Percentiles rank a stretch among this genome's conserved stretches.
phyloP scores from a whole-genome alignment of 2,797 vertebrate genomes.

The Onychomys leucogaster region DNA sequence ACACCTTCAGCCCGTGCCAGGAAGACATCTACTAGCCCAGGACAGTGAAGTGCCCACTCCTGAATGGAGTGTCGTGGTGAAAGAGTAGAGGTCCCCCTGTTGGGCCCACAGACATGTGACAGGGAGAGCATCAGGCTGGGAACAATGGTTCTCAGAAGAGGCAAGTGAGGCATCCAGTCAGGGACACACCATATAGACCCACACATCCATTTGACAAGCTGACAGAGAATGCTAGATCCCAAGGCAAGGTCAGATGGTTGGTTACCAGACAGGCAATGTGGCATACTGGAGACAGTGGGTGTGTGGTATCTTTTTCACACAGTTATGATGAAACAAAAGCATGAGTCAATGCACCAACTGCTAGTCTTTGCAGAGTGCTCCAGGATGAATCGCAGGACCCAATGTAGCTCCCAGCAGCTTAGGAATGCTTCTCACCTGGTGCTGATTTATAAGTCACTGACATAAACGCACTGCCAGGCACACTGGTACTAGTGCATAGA shows the following conservation, averaged over 20 bases:
- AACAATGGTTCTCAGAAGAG: neutral
- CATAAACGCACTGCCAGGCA: fast-evolving
- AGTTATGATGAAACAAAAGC: neutral
- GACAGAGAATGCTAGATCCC: neutral
- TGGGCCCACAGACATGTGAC: neutral
- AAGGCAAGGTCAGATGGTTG: neutral
- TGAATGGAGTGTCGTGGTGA: fast-evolving
- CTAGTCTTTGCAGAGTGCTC: no score
- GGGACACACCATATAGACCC: neutral
- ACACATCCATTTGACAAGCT: fast-evolving
- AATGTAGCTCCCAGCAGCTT: fast-evolving
- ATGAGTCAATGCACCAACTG: fast-evolving
- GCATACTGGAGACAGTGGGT: fast-evolving
- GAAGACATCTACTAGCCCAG: neutral
- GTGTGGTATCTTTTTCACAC: neutral
- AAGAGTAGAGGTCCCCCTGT: fast-evolving
- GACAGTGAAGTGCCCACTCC: neutral
- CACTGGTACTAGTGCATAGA: fast-evolving
- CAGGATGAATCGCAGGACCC: neutral
- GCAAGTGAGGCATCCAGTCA: neutral
- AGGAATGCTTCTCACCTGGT: neutral
- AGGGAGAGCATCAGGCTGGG: fast-evolving
- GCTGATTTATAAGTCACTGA: neutral
- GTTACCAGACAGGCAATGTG: fast-evolving
- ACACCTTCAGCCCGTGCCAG: neutral